A percentile compares a stretch with the other conserved stretches of the same genome.
phyloP scores from a whole-genome alignment of 53 echinoderm and acorn worm species.

The Actinopyga echinites region DNA sequence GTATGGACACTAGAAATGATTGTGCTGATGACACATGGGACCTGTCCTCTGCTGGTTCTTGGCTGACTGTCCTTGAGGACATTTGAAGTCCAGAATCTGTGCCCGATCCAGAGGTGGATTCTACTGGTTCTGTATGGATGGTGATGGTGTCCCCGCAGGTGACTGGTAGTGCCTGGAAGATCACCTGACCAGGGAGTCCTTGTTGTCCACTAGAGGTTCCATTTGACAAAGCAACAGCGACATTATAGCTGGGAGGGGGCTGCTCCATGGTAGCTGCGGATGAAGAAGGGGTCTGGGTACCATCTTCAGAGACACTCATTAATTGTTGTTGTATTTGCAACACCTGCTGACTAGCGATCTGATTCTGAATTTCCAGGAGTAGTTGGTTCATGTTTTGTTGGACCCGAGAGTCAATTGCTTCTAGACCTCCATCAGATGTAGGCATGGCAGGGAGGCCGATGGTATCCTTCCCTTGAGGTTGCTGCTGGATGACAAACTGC shows the following conservation, averaged over 20 bases:
- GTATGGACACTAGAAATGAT: conserved; percentile 25
- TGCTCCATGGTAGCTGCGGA: conserved; percentile 47
- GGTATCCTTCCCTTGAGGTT: conserved; percentile 29
- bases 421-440: conserved; percentile 36
- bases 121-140: conserved; percentile 7
- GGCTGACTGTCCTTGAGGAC: not conserved
- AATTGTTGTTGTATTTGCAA: conserved; percentile 44
- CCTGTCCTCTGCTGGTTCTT: not conserved
- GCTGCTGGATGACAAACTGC: conserved; percentile 31
- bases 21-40: not conserved
- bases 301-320: conserved; percentile 26
- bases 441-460: conserved; percentile 28
- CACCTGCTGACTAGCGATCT: conserved; percentile 73
- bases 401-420: conserved; percentile 51
- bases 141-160: conserved; percentile 33
- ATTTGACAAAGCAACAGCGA: conserved; percentile 67
- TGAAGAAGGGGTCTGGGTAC: not conserved
- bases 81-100: not conserved
- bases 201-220: conserved; percentile 43
- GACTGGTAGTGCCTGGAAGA: conserved; percentile 76
- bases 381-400: conserved; percentile 83
- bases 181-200: conserved; percentile 65
- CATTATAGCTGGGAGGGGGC: conserved; percentile 85
- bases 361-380: conserved; percentile 69
- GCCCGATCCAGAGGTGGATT: not conserved